phyloP scores from a whole-genome alignment of 2,797 vertebrate species.

The Melanogrammus aeglefinus region DNA sequence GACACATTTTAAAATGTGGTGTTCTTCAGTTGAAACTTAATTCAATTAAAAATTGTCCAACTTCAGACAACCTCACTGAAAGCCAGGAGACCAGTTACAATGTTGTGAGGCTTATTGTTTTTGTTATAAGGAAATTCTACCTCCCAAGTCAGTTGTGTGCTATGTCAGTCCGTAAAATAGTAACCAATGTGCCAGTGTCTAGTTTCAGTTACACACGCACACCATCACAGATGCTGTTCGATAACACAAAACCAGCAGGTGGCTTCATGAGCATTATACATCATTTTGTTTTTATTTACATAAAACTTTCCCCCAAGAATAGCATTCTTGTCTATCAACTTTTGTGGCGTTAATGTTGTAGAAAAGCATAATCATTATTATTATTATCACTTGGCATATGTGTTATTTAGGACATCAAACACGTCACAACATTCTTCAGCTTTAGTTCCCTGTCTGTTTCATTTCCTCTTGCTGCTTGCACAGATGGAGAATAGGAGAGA shows the following conservation, averaged over 20 bases:
- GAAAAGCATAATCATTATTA: not conserved
- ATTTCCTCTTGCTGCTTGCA: not conserved
- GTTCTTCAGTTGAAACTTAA: not conserved
- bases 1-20: not conserved
- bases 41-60: not conserved
- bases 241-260: not conserved
- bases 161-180: not conserved
- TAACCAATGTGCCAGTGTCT: not conserved
- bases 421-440: not conserved
- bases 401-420: not conserved
- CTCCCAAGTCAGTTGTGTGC: not conserved
- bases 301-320: not conserved
- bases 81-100: not conserved
- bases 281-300: not conserved
- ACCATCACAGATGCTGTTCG: not conserved
- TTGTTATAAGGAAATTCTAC: not conserved
- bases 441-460: not conserved
- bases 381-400: too few relatives aligned
- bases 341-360: not conserved
- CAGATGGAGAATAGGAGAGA: not conserved
- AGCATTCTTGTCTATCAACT: not conserved
- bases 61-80: not conserved
- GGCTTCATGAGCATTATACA: not conserved
- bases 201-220: not conserved
- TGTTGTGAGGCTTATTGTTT: not conserved